Base-by-base conservation (phyloP, 2,797 vertebrate genomes). In the Ctenopoma kingsleyae region DNA sequence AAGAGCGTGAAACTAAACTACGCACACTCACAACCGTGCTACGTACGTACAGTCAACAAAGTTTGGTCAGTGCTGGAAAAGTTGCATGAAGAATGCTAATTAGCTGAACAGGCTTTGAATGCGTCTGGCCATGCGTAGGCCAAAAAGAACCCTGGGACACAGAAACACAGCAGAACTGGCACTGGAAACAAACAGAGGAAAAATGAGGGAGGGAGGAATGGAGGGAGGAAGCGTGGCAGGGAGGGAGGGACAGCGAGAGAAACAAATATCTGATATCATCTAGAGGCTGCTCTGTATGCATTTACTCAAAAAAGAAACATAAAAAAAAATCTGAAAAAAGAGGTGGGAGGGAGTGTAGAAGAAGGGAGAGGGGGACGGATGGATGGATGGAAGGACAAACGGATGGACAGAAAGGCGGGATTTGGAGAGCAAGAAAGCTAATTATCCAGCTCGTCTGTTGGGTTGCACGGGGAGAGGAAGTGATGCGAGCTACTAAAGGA, bases 401-500 rank as follows among this genome's bases (percentile, higher is more conserved):
- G 88, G 87, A 89, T 80, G 90, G 90, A 91, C 83, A 67, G 83
- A 89, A 84, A 88, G 89, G 87, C 89, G 82, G 89, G 87, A 89
- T 86, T 87, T 87, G 90, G 90, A 91, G 88, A 90, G 90, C 78
- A 83, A 88, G 84, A 91, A 90, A 96, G 96, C 97, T 98, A 97
- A 98, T 98, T 97, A 98, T 96, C 90, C 81, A 81, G 87, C 85
- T 92, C 87, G 88, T 91, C 96, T 96, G 96, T 96, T 95, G 95
- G 95, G 95, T 95, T 95, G 95, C 95, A 84, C 95, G 85, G 95
- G 96, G 95, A 91, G 95, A 96, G 96, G 96, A 96, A 98, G 95
- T 96, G 96, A 96, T 89, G 95, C 94, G 89, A 93, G 95, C 95
- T 95, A 96, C 98, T 97, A 97, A 95, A 97, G 96, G 96, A 95